Evolutionary conservation across 2,888 invertebrate species (phyloP).

Genomic region (Cataglyphis albicans): DNA sequence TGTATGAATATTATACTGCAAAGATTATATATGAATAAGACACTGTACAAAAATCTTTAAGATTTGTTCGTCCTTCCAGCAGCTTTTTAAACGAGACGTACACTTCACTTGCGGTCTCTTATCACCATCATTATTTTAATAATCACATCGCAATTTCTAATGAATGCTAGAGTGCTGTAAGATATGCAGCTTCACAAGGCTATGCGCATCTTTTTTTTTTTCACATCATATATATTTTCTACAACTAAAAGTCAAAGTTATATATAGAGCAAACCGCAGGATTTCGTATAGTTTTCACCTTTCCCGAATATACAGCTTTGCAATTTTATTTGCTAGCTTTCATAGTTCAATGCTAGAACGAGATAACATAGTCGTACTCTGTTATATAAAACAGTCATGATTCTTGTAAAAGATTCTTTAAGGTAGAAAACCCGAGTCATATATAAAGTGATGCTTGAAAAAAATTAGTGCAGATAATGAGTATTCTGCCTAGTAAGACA

Average conservation of each 20-base stretch:
- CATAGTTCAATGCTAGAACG: constrained; percentile 8
- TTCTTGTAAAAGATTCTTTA: not conserved
- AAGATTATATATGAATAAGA: not conserved
- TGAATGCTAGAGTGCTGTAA: constrained; percentile 86
- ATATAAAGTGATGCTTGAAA: not conserved
- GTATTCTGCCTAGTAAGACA: not conserved
- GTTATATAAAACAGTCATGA: not conserved
- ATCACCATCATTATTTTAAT: constrained; percentile 69
- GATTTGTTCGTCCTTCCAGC: constrained; percentile 57
- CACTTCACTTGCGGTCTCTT: constrained; percentile 56
- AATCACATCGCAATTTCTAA: constrained; percentile 79
- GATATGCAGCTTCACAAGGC: constrained; percentile 84
- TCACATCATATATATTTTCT: constrained; percentile 67
- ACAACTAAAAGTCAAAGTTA: constrained; percentile 66
- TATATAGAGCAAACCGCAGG: constrained; percentile 75
- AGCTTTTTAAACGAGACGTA: constrained; percentile 58
- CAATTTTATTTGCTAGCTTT: constrained; percentile 26
- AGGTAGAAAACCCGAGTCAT: not conserved
- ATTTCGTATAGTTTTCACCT: constrained; percentile 64
- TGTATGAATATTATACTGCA: not conserved
- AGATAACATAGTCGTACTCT: not conserved
- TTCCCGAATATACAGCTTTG: constrained; percentile 15
- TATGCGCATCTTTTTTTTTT: constrained; percentile 82
- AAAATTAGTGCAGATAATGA: not conserved
- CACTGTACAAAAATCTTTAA: not conserved